Evolutionary conservation across 1,140 invertebrate genomes (phyloP).

Genomic region (Ylistrum balloti): DNA sequence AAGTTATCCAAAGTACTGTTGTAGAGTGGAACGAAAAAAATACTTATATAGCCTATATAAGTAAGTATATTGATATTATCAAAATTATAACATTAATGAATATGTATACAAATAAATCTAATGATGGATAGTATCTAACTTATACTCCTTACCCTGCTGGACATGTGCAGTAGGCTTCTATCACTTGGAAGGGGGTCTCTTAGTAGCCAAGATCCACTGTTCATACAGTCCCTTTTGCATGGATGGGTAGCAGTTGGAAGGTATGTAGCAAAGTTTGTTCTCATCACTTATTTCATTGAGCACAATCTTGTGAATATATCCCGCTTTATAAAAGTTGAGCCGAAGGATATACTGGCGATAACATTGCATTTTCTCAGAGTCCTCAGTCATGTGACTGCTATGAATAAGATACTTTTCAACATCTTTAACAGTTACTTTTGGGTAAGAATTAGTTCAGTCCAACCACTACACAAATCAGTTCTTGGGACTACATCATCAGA

Average conservation of each 20-base stretch:
- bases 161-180: constrained; percentile 55
- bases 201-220: constrained; percentile 56
- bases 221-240: constrained; percentile 54
- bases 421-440: no score
- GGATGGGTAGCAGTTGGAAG: constrained; percentile 61
- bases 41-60: no score
- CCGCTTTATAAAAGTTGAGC: constrained; percentile 59
- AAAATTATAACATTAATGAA: no score
- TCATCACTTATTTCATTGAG: constrained; percentile 47
- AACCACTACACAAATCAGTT: no score
- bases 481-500: no score
- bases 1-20: no score
- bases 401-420: constrained; percentile 49
- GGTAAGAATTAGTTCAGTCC: no score
- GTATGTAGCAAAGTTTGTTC: constrained; percentile 49
- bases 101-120: no score
- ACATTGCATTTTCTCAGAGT: constrained; percentile 55
- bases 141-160: constrained; percentile 55
- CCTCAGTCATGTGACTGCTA: constrained; percentile 51
- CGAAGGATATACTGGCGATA: constrained; percentile 60
- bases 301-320: constrained; percentile 61
- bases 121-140: not conserved
- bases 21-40: no score
- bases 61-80: no score
- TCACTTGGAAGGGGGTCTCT: no score